Evolutionary conservation across 2,888 invertebrate species (phyloP), one percentile per base, ranked within the genome.

Genomic region (Brachycybe producta): DNA sequence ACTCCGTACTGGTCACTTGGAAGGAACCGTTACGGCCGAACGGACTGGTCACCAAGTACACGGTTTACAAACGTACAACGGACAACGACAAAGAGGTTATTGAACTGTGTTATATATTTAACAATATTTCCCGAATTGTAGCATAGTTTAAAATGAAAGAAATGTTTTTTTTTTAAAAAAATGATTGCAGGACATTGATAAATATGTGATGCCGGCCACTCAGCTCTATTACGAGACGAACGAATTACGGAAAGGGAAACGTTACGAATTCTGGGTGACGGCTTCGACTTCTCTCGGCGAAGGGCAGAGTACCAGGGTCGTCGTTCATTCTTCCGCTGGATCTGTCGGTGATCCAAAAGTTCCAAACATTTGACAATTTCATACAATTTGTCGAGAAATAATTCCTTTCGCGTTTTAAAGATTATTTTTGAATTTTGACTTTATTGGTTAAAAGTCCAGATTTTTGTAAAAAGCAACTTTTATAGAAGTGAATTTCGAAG

Each of bases 231-330:
- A 62, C 53, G 54, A 54, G 45, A 39, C 48, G 8, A 47, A 38
- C 26, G 52, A 34, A 4, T 36, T 54, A 34, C 43, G 52, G 30
- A 45, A 52, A 19, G 51, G 51, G 19, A 39, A 47, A 2, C 52
- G 49, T 5, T 66, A 67, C 52, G 61, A 62, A 38, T 65, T 67
- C 52, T 61, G 64, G 52, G 63, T 67, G 5, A 61, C 64, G 3
- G 66, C 67, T 11, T 63, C 59, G 41, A 68, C 67, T 1, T 57
- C 60, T 15, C 62, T 65, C 52, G 68, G 68, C 1, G 66, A 66
- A 52, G 67, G 68, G 5, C 59, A 55, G 74, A 75, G 65, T 79
- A 75, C 61, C 80, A 81, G 68, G 77, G 80, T 38, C 71, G 80
- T 35, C 76, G 78, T 58, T 1, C 61, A 62, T 13, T 59, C 61